phyloP scores from a whole-genome alignment of 2,113 vertebrate species.

The Dunckerocampus dactyliophorus region DNA sequence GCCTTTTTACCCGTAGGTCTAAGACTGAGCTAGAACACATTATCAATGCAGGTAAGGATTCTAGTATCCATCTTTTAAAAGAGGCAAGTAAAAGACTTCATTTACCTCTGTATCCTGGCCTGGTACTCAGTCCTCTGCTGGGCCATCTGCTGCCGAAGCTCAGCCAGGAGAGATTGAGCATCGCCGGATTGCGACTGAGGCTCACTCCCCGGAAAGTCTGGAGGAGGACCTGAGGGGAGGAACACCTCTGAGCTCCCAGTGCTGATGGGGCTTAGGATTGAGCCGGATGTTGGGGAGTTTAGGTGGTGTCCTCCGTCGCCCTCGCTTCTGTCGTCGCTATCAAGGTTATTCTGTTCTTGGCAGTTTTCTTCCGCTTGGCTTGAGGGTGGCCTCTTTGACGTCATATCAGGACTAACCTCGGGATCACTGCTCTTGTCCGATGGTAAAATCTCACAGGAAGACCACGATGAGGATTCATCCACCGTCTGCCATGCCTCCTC shows the following conservation, averaged over 20 bases:
- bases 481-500: constrained; percentile 11
- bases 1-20: too few species aligned
- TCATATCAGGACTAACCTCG: not conserved
- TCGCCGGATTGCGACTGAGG: constrained; percentile 19
- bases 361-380: constrained; percentile 13
- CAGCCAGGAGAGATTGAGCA: constrained; percentile 38
- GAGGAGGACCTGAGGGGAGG: constrained; percentile 61
- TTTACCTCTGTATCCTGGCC: constrained; percentile 67
- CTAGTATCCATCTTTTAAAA: too few species aligned
- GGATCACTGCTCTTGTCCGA: constrained; percentile 36
- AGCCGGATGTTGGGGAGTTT: constrained; percentile 63
- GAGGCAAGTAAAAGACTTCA: too few species aligned
- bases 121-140: constrained; percentile 71
- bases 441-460: constrained; percentile 45
- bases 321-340: constrained; percentile 5
- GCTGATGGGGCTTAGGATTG: constrained; percentile 53
- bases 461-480: constrained; percentile 57
- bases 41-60: too few species aligned
- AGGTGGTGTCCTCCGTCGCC: constrained; percentile 19
- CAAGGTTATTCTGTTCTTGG: not conserved
- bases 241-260: constrained; percentile 77
- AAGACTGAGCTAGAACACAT: too few species aligned
- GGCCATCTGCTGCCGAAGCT: constrained; percentile 68
- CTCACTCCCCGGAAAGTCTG: constrained; percentile 39
- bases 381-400: constrained; percentile 33